A percentile compares a stretch with the other conserved stretches of the same genome.
These are phyloP conservation scores for Drosophila ficusphila DNA, from an alignment of 1,140 invertebrate genomes.

Conservation along the genomic window DNA sequence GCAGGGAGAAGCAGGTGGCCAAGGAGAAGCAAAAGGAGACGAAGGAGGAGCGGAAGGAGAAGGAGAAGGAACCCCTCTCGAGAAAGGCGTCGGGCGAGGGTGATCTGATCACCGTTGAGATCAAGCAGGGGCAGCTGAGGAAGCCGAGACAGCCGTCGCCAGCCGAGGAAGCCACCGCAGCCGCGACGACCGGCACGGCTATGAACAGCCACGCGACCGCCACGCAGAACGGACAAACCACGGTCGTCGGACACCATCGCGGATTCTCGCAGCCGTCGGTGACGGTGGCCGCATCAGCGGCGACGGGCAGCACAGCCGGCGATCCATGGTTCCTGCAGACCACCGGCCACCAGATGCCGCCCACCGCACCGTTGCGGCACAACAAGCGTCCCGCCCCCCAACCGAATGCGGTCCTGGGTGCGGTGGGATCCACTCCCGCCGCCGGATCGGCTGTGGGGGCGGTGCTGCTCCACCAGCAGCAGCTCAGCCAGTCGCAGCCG, in stretches of 20 bases:
- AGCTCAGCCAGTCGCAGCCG: slow-evolving; percentile 82
- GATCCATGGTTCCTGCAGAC: slow-evolving; percentile 84
- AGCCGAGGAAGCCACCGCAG: slow-evolving; percentile 10
- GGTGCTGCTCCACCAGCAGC: slow-evolving; percentile 68
- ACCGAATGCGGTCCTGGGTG: slow-evolving; percentile 68
- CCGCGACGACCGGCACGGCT: slow-evolving; percentile 19
- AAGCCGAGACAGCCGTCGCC: slow-evolving; percentile 13
- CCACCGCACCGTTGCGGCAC: slow-evolving; percentile 80
- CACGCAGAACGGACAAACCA: slow-evolving; percentile 82
- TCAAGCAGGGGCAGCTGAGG: slow-evolving; percentile 59
- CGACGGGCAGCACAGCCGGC: slow-evolving; percentile 67
- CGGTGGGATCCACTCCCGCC: slow-evolving; percentile 22
- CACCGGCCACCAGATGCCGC: slow-evolving; percentile 83
- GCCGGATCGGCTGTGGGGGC: slow-evolving; percentile 31
- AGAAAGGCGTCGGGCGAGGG: slow-evolving; percentile 35
- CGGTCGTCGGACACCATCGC: slow-evolving; percentile 84
- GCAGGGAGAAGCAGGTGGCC: slow-evolving; percentile 4
- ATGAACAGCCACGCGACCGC: slow-evolving; percentile 84
- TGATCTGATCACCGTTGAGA: slow-evolving; percentile 66
- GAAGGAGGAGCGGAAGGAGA: slow-evolving; percentile 6
- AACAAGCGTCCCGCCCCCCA: slow-evolving; percentile 83
- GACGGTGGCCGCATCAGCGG: slow-evolving; percentile 56
- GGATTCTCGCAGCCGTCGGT: slow-evolving; percentile 83
- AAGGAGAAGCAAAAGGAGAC: slow-evolving; percentile 11
- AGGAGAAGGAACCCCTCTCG: slow-evolving; percentile 10